Base-by-base conservation (phyloP, 2,888 invertebrate species). In the Muscina levida region DNA sequence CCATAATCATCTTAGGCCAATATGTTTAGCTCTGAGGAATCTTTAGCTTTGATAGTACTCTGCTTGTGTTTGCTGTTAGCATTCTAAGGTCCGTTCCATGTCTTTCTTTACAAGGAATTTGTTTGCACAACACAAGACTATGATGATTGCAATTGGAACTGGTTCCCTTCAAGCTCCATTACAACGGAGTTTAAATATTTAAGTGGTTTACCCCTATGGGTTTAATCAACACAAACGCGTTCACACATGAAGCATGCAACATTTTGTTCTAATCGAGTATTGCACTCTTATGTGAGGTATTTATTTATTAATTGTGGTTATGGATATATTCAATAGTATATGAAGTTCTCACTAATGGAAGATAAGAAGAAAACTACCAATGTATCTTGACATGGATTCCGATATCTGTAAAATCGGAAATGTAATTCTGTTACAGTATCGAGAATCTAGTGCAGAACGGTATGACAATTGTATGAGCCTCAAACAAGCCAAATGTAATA, bases 131-230 rank as follows among this genome's bases (percentile, higher is more conserved):
- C 42, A 66, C 31, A 65, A 39, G 10, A 42, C 37, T 48, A 62
- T 2, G 8, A 31, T 31, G 53, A 53, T 53, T 62, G 15, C 46
- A 53, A 24, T 57, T 19, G 65, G 72, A 82, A 79, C 83, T 77
- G 76, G 82, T 83, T 83, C 76, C 76, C 73, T 75, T 74, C 65
- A 37, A 71, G 72, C 77, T 51, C 59, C 44, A 51, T n/a, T 48
- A 65, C 84, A 56, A 71, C 79, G 83, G 85, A 87, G 77, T 77
- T 79, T 79, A 80, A 77, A 82, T 88, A 88, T 87, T 88, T 87
- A 87, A 87, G 88, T 88, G 85, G 87, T 85, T 87, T 87, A 85
- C 85, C 88, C 84, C 83, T 82, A 53, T 53, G 59, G 17, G 56
- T 53, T 19, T 56, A 56, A 19, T 10, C 26, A 19, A 24, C 39